Evolutionary conservation across 37 sponge, comb jelly and placozoan genomes (phyloP).

Genomic region (Axinella damicornis): DNA sequence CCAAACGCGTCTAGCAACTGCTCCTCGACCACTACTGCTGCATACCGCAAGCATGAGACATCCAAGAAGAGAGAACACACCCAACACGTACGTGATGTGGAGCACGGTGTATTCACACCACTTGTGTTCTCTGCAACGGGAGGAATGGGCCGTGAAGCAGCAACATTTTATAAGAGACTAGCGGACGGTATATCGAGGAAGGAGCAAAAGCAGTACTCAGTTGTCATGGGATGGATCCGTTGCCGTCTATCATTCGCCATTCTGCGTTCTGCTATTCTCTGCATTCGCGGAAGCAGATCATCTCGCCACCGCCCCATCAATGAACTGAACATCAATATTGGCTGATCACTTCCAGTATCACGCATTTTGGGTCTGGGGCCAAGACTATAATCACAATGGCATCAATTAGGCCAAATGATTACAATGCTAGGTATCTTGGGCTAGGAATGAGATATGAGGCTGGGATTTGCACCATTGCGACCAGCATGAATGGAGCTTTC

Average conservation of each 20-base stretch:
- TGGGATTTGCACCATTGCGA: too few relatives aligned
- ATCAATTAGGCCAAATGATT: too few relatives aligned
- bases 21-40: neutral
- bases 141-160: neutral
- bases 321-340: neutral
- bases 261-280: neutral
- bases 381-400: too few relatives aligned
- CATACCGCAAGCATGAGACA: conserved; percentile 9
- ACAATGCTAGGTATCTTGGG: too few relatives aligned
- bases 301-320: neutral
- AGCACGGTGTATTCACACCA: neutral
- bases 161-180: neutral
- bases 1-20: conserved; percentile 20
- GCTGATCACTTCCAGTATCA: too few relatives aligned
- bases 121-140: neutral
- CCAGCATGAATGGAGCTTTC: too few relatives aligned
- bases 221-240: conserved; percentile 12
- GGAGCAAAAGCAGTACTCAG: neutral
- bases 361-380: too few relatives aligned
- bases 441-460: too few relatives aligned
- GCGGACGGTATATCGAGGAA: conserved; percentile 7
- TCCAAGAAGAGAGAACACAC: neutral
- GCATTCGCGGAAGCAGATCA: conserved; percentile 11
- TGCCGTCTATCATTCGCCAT: neutral
- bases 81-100: conserved; percentile 2